Evolutionary conservation across 2,888 invertebrate genomes (phyloP), one percentile per base, ranked within the genome.

Genomic region (Scaptomyza polygonia): DNA sequence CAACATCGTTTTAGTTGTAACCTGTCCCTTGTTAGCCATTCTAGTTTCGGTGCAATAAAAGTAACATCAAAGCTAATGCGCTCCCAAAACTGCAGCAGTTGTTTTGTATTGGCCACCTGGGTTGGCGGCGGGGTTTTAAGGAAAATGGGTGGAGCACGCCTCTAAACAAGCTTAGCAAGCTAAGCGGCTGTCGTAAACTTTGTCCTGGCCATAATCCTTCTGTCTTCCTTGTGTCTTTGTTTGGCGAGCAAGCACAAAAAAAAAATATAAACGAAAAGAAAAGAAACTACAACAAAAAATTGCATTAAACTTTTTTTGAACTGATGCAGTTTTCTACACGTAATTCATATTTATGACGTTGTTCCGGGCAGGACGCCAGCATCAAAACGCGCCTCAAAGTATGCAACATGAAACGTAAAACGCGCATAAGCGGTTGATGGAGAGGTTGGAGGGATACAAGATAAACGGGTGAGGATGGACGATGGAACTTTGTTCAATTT

Each of bases 261-360:
- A 16, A 42, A 45, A 12, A 30, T 30, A 18, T 5, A 3, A 52
- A 27, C 21, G 21, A 59, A 29, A 32, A 42, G n/a, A 8, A 49
- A 29, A 43, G 47, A 12, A 32, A 21, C 34, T 14, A 29, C 12
- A 2, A 36, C 34, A 36, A 48, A 45, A 76, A 83, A 86, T 67
- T 80, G 80, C 86, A 86, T 83, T 86, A 72, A 86, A 83, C 70
- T 86, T 80, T 86, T 65, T 78, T 74, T 71, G 34, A 45, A 55
- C 45, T 49, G 18, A 18, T 18, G 72, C 61, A 64, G 49, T 11
- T 36, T 70, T 55, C 82, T 58, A 59, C 71, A 76, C 69, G 71
- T 85, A 82, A 85, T 77, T 83, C 79, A 82, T 85, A 83, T 83
- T 85, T 85, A 83, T 85, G 83, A 73, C 55, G 71, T 42, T 59